A percentile compares a stretch with the other conserved stretches of the same genome.
These are phyloP conservation scores for Hemistola chrysoprasaria DNA, from an alignment of 2,888 invertebrate species.

Conservation along the genomic window DNA sequence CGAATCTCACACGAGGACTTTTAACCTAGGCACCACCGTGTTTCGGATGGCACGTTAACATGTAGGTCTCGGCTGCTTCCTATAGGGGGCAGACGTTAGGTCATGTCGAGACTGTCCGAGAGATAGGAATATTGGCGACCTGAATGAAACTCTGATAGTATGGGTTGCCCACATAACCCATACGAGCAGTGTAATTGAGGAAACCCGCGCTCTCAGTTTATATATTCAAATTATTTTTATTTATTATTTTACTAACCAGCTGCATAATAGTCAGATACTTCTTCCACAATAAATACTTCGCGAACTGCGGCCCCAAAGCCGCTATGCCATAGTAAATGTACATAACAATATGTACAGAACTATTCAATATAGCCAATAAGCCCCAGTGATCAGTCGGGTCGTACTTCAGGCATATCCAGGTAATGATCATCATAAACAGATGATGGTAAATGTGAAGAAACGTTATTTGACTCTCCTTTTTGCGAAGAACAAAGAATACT, in stretches of 20 bases:
- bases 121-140: too few species aligned
- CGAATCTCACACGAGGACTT: too few species aligned
- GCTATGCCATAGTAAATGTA: constrained; percentile 88
- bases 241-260: constrained; percentile 84
- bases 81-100: too few species aligned
- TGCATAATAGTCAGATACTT: constrained; percentile 89
- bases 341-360: constrained; percentile 87
- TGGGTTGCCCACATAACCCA: too few species aligned
- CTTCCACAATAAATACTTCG: constrained; percentile 91
- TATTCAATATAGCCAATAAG: constrained; percentile 85
- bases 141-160: too few species aligned
- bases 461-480: constrained; percentile 86
- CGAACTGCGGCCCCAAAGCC: constrained; percentile 85
- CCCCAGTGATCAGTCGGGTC: constrained; percentile 88
- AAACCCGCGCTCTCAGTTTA: too few species aligned
- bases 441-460: constrained; percentile 94
- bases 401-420: constrained; percentile 87
- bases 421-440: constrained; percentile 85
- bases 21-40: too few species aligned
- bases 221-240: too few species aligned
- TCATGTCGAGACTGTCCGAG: too few species aligned
- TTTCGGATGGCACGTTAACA: too few species aligned
- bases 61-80: too few species aligned
- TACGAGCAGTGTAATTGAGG: too few species aligned
- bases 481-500: constrained; percentile 92